Evolutionary conservation across 2,888 invertebrate species (phyloP).

Genomic region (Ferrisia virgata): DNA sequence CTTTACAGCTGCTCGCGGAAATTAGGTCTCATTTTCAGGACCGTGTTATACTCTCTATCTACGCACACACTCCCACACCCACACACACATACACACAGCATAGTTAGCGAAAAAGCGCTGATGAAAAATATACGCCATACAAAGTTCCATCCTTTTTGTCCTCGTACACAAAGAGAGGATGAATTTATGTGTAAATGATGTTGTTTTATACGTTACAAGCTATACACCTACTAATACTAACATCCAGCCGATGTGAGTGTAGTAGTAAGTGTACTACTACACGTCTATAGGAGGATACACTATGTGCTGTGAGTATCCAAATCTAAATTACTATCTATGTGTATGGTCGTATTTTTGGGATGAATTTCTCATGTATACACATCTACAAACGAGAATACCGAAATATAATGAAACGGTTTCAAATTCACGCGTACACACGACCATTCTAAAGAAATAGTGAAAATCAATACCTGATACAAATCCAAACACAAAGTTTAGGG

Average conservation of each 20-base stretch:
- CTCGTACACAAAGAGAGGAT: background rate
- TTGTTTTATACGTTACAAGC: background rate
- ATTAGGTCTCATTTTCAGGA: slow-evolving; percentile 8
- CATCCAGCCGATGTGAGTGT: too few species aligned
- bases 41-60: background rate
- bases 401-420: background rate
- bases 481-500: background rate
- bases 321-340: too few species aligned
- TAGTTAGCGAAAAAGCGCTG: background rate
- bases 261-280: too few species aligned
- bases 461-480: slow-evolving; percentile 5
- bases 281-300: too few species aligned
- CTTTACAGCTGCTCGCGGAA: background rate
- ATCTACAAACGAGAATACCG: too few species aligned
- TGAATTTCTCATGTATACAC: background rate
- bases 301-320: too few species aligned
- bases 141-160: background rate
- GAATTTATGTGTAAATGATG: background rate
- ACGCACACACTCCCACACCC: too few species aligned
- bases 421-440: background rate
- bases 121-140: background rate
- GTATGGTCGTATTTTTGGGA: background rate
- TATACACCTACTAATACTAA: too few species aligned
- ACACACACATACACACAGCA: too few species aligned
- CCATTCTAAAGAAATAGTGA: background rate